Evolutionary conservation across 2,888 invertebrate species (phyloP), one percentile per base, ranked within the genome.

Genomic region (Leucophora obtusa): DNA sequence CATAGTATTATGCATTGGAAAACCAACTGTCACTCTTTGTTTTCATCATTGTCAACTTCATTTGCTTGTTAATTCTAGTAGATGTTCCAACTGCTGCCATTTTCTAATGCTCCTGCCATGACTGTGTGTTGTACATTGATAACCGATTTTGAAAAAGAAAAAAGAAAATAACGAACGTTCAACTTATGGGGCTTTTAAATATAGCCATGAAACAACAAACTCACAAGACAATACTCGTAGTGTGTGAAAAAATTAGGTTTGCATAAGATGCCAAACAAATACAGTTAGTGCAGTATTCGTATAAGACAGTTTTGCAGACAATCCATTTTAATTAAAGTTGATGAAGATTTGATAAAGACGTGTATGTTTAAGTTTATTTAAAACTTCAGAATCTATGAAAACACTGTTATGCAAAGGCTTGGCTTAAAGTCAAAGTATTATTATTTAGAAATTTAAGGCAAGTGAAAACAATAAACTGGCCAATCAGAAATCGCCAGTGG

Each of bases 321-420:
- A 73, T 81, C 76, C 73, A 70, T 73, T 81, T 81, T 81, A 77
- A 81, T 81, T 81, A 81, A 77, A 81, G 50, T 53, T 72, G 53
- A 80, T 59, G 71, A 21, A 54, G 54, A 28, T 38, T 35, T 70
- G 35, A 18, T 58, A 66, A 62, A 18, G 17, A 47, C 38, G 6
- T 38, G 38, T 11, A 11, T 38, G 38, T 38, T 11, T 1, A 38
- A 38, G 1, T n/a, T 47, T 47, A n/a, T 14, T 47, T 47, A 47
- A 47, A 47, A 47, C 1, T 53, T 6, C 56, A 58, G 3, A 28
- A 58, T 33, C 17, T 33, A 6, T 15, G 56, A 15, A 58, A 33
- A 33, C 24, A 58, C 33, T 58, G 33, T 33, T 33, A 58, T 58
- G 10, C 38, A 38, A 38, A 35, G 10, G 10, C 35, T 7, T 6